Percentiles rank a stretch among this genome's conserved stretches.
These are phyloP conservation scores for Drosophila differens DNA, from an alignment of 2,888 invertebrate species.

Conservation along the genomic window DNA sequence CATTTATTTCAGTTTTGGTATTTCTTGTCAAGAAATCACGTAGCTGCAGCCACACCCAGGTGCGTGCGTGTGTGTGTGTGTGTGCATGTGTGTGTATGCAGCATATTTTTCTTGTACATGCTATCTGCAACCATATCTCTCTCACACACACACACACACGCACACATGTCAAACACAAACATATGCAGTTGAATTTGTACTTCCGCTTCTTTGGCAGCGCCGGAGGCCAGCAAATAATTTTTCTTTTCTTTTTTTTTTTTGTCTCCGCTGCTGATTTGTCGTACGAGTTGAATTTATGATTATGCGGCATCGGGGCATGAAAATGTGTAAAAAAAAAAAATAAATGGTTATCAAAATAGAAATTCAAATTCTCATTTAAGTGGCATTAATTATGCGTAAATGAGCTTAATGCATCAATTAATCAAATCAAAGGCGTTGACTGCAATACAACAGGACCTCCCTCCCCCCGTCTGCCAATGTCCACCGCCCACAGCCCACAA, in stretches of 20 bases:
- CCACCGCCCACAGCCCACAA: neutral
- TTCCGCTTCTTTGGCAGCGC: conserved; percentile 63
- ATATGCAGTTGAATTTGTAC: conserved; percentile 65
- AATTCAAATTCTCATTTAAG: conserved; percentile 63
- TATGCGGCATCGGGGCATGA: conserved; percentile 57
- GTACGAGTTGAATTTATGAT: conserved; percentile 77
- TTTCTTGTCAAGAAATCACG: conserved; percentile 58
- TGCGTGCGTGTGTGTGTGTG: conserved; percentile 34
- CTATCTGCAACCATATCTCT: conserved; percentile 75
- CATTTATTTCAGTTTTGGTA: conserved; percentile 45
- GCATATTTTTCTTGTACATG: conserved; percentile 62
- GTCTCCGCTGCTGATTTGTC: conserved; percentile 71
- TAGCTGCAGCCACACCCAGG: conserved; percentile 65
- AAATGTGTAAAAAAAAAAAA: conserved; percentile 32
- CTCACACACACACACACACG: conserved; percentile 7
- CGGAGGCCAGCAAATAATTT: conserved; percentile 56
- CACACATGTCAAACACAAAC: conserved; percentile 55
- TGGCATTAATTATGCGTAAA: conserved; percentile 77
- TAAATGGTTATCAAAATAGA: conserved; percentile 26
- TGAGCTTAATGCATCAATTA: conserved; percentile 80
- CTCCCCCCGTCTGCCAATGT: neutral
- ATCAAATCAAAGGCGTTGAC: conserved; percentile 74
- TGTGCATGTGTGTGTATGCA: conserved; percentile 34
- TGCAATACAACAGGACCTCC: conserved; percentile 10
- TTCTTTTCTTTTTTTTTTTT: conserved; percentile 30